Evolutionary conservation across 2,113 vertebrate species (phyloP), one percentile per base, ranked within the genome.

Genomic region (Lepidothrix coronata): DNA sequence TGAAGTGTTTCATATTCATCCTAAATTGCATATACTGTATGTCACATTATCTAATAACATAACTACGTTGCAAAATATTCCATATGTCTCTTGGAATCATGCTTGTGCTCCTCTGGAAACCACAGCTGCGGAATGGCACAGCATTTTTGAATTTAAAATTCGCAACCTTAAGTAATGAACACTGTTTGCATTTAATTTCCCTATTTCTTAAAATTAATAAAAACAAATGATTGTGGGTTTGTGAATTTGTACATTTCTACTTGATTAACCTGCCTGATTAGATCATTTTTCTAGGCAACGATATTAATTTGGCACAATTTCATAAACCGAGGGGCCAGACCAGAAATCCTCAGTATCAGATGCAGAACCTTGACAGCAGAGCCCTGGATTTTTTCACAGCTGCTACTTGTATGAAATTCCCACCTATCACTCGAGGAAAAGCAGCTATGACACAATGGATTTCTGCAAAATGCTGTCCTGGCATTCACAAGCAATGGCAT

Each of bases 121-220:
- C 95, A 85, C 78, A 89, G 89, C 82, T 91, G 68, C 28, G 18
- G 35, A 92, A 61, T 61, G 68, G 75, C 78, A 85, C 74, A 49
- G 67, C 28, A 0, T 24, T 93, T 85, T 11, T 63, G 62, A 80
- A 73, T 58, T 83, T 28, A 28, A 86, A 91, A 93, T 88, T 43
- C 55, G 70, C 92, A 94, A 7, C 79, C 68, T 90, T 39, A 83
- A 94, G 75, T 88, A 77, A 81, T 33, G 65, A 90, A 44, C 76
- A 44, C 46, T 76, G 74, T 39, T 91, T 80, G 90, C 67, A 73
- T 81, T 87, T 94, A 19, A 88, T 77, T 90, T 74, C 82, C 78
- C 91, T 88, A 44, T 76, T 93, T 84, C 88, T 90, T 73, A 73
- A 62, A 70, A 82, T 76, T 76, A 95, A 94, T 83, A 88, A 76